Evolutionary conservation across 2,888 invertebrate genomes (phyloP).

Genomic region (Platerodrilus igneus): DNA sequence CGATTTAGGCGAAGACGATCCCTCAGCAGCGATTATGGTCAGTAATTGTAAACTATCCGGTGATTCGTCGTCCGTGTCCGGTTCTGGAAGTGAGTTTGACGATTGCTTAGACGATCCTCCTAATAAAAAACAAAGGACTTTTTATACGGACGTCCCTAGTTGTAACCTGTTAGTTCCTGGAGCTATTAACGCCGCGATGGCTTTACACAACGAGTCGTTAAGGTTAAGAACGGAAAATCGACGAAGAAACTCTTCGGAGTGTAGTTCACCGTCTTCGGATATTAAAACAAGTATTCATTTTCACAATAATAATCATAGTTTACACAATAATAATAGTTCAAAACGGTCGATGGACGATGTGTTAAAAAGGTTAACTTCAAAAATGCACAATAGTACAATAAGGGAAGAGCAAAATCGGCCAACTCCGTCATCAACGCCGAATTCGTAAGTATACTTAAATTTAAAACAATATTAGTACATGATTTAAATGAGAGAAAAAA

Average conservation of each 20-base stretch:
- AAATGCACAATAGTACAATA: constrained; percentile 74
- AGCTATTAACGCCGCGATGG: constrained; percentile 43
- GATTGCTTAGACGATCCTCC: constrained; percentile 47
- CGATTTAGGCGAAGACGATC: constrained; percentile 58
- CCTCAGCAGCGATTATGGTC: constrained; percentile 37
- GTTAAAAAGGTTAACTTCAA: constrained; percentile 75
- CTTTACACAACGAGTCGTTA: constrained; percentile 56
- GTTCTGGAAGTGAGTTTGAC: constrained; percentile 47
- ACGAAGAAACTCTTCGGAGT: constrained; percentile 60
- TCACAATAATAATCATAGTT: constrained; percentile 60
- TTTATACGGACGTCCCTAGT: constrained; percentile 35
- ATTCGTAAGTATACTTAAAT: constrained; percentile 43
- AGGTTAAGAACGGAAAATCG: constrained; percentile 41
- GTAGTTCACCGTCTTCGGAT: constrained; percentile 67
- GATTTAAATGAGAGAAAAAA: too few species aligned
- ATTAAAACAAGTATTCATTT: constrained; percentile 59
- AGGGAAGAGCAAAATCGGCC: constrained; percentile 65
- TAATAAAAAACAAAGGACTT: constrained; percentile 46
- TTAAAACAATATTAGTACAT: too few species aligned
- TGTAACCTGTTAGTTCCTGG: constrained; percentile 37
- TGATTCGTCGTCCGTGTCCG: constrained; percentile 45
- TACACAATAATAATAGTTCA: constrained; percentile 59
- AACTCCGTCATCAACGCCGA: constrained; percentile 64
- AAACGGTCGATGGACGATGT: constrained; percentile 91
- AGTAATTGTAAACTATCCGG: constrained; percentile 43